A percentile compares a stretch with the other conserved stretches of the same genome.
Conservation (phyloP, 92 coral and sea anemone species). For the Palythoa grandiflora region DNA sequence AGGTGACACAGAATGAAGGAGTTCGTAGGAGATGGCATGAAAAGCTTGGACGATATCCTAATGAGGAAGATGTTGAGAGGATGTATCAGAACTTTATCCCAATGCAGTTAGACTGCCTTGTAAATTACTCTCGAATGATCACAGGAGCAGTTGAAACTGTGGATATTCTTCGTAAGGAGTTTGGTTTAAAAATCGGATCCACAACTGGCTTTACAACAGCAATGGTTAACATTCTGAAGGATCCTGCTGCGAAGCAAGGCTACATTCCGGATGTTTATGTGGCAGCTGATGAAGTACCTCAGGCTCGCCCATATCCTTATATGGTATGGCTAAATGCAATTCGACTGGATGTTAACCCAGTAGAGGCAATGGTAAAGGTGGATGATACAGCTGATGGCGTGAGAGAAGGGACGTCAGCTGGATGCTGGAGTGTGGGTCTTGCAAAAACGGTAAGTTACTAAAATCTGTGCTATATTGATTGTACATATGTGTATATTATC, state of each 20-base stretch:
- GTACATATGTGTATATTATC: too few relatives aligned
- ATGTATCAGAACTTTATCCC: slow-evolving; percentile 94
- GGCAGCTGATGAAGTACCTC: slow-evolving; percentile 99
- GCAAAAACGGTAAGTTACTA: slow-evolving; percentile 96
- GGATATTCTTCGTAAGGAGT: slow-evolving; percentile 67
- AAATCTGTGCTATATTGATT: background rate
- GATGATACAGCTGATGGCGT: slow-evolving; percentile 99
- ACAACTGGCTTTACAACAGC: slow-evolving; percentile 95
- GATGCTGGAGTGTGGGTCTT: slow-evolving; percentile 99
- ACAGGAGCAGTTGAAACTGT: slow-evolving; percentile 98
- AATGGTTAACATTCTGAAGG: slow-evolving; percentile 87
- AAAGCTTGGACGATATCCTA: slow-evolving; percentile 85
- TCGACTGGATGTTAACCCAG: slow-evolving; percentile 88
- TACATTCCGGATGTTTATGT: slow-evolving; percentile 96
- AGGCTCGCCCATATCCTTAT: slow-evolving; percentile 98
- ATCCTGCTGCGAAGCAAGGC: slow-evolving; percentile 86
- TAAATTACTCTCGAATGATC: slow-evolving; percentile 88
- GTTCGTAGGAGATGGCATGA: slow-evolving; percentile 94
- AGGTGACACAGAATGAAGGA: slow-evolving; percentile 82
- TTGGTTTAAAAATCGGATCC: slow-evolving; percentile 93
- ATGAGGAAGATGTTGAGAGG: slow-evolving; percentile 89
- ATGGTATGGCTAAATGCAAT: slow-evolving; percentile 99
- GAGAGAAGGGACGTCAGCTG: slow-evolving; percentile 96
- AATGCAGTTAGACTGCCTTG: slow-evolving; percentile 76
- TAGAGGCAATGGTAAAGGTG: slow-evolving; percentile 94